Evolutionary conservation across 2,888 invertebrate species (phyloP).

Genomic region (Colletes collaris): DNA sequence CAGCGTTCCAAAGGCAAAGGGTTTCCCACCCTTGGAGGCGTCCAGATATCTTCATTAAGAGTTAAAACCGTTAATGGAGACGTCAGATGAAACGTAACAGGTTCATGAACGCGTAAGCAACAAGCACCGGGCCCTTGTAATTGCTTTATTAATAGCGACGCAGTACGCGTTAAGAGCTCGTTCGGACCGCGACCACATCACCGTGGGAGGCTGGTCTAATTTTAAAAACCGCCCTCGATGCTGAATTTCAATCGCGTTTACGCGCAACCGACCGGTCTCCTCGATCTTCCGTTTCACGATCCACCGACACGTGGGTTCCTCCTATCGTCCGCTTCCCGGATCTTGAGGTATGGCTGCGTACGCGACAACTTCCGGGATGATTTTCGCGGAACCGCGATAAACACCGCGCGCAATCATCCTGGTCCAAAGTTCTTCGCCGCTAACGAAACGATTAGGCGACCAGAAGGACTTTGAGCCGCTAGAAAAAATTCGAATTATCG

Average conservation of each 20-base stretch:
- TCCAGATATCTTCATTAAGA: conserved; percentile 18
- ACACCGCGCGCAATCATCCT: neutral
- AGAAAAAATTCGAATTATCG: neutral
- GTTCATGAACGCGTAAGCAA: conserved; percentile 45
- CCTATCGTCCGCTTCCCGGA: conserved; percentile 66
- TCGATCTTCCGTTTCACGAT: conserved; percentile 19
- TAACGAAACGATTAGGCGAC: neutral
- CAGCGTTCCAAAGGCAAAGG: no score
- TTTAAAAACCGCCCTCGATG: conserved; percentile 57
- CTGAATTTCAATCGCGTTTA: conserved; percentile 24
- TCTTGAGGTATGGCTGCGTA: conserved; percentile 54
- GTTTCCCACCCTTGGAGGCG: no score
- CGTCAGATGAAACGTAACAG: conserved; percentile 21
- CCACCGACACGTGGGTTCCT: conserved; percentile 35
- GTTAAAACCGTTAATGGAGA: conserved; percentile 12
- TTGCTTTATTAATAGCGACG: conserved; percentile 69
- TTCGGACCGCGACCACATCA: conserved; percentile 45
- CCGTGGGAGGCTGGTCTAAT: conserved; percentile 67
- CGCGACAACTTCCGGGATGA: conserved; percentile 56
- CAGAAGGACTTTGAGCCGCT: conserved; percentile 15
- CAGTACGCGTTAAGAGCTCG: conserved; percentile 55
- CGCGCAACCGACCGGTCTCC: neutral
- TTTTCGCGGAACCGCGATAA: conserved; percentile 63
- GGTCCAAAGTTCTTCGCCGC: conserved; percentile 31
- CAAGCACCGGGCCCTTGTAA: conserved; percentile 63